phyloP scores from a whole-genome alignment of 2,797 vertebrate genomes.

The Hydrolagus colliei region DNA sequence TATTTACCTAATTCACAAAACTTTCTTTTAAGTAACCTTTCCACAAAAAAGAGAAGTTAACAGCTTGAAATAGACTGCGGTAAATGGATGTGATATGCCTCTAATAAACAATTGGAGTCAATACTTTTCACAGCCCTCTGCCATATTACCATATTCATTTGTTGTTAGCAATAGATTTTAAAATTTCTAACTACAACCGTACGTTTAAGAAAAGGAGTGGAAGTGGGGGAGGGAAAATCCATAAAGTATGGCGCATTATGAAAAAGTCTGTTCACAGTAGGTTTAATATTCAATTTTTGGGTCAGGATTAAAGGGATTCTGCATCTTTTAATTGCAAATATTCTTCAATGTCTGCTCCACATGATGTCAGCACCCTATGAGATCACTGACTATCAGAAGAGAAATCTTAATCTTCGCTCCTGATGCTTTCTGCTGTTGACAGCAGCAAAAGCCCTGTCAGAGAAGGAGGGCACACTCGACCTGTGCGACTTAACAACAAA shows the following conservation, averaged over 20 bases:
- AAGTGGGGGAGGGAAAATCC: not conserved
- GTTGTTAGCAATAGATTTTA: no score
- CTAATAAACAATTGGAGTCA: no score
- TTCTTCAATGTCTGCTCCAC: conserved; percentile 25
- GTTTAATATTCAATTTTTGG: conserved; percentile 27
- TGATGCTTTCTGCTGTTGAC: not conserved
- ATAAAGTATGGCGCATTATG: not conserved
- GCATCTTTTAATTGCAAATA: conserved; percentile 28
- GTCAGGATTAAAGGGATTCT: conserved; percentile 24
- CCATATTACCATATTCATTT: no score
- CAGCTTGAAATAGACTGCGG: no score
- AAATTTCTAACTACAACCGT: no score
- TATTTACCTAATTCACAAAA: no score
- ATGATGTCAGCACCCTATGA: conserved; percentile 23
- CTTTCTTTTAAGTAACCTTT: no score
- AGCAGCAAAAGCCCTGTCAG: not conserved
- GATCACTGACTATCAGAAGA: conserved; percentile 16
- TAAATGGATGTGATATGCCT: no score
- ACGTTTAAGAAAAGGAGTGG: no score
- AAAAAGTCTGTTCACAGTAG: not conserved
- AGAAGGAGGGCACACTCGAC: not conserved
- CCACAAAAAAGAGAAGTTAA: no score
- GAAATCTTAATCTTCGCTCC: conserved; percentile 5
- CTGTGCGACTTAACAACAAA: not conserved
- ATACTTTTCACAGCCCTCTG: no score